Conservation (phyloP, 2,797 vertebrate species). For the Danionella dracula region DNA sequence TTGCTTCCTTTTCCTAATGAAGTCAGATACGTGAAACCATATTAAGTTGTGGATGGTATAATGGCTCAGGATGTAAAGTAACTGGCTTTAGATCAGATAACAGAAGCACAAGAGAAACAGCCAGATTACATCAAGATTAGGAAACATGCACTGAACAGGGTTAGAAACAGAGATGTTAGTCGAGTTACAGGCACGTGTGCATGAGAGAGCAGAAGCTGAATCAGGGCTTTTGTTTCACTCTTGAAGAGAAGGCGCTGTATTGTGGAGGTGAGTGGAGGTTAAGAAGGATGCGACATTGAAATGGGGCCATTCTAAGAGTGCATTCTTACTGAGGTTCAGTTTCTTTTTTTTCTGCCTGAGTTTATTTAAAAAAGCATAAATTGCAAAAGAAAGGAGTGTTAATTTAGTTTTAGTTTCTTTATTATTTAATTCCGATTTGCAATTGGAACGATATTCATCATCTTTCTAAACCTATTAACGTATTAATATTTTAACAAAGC, state of each 20-base stretch:
- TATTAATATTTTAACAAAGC: too few relatives aligned
- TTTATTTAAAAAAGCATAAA: background rate
- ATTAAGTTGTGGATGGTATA: slow-evolving; percentile 17
- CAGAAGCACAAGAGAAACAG: background rate
- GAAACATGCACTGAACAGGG: background rate
- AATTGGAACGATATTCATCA: too few relatives aligned
- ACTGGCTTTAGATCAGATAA: slow-evolving; percentile 20
- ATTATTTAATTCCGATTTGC: too few relatives aligned
- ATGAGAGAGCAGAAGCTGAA: background rate
- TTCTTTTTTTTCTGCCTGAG: background rate
- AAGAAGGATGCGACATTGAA: background rate
- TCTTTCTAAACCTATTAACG: too few relatives aligned
- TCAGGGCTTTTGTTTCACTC: background rate
- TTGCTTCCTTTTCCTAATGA: slow-evolving; percentile 15
- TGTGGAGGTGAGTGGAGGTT: background rate
- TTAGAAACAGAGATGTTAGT: slow-evolving; percentile 17
- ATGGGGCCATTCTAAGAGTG: background rate
- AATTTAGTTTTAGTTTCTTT: too few relatives aligned
- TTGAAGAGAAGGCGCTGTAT: background rate
- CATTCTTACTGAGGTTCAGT: background rate
- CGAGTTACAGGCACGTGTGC: slow-evolving; percentile 10
- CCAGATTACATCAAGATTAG: slow-evolving; percentile 9
- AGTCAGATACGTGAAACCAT: slow-evolving; percentile 18
- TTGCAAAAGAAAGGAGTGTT: too few relatives aligned
- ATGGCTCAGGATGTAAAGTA: slow-evolving; percentile 20